Evolutionary conservation across 2,888 invertebrate species (phyloP), one percentile per base, ranked within the genome.

Genomic region (Crocallis elinguaria): DNA sequence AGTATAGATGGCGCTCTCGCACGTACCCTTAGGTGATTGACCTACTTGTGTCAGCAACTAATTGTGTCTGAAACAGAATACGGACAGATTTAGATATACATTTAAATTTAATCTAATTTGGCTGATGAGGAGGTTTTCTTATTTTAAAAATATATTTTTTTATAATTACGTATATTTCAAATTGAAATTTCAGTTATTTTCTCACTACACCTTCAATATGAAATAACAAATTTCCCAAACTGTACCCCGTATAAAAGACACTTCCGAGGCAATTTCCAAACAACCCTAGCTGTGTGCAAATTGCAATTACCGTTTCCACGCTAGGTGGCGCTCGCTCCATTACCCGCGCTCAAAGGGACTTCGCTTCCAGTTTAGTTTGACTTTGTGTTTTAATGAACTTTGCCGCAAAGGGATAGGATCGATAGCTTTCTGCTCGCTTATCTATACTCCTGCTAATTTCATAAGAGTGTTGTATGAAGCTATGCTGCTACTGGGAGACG

Each of bases 331-430:
- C 43, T 19, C 23, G 29, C 43, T 16, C 25, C 32, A 44, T 50
- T 49, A 32, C 12, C 43, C 38, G 19, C 33, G 51, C 44, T 51
- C 51, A 45, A 39, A 45, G 35, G 32, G 35, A 19, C 12, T 3
- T 32, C 45, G 38, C 39, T 23, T 43, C 49, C 50, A 44, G 44
- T n/a, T n/a, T 43, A 23, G 27, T 37, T 27, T 37, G 37, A 36
- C 14, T 36, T 27, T 19, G 21, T 25, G 36, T 30, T 43, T 42
- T 37, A 37, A 30, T 43, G 21, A 49, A 37, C 29, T 49, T 43
- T 37, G 36, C 8, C 27, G 16, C 33, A 17, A 17, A 5, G 17
- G 30, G 30, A 30, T 8, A 12, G 7, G 38, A 0, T 39, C 25
- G 32, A 39, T 33, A 25, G 17, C 12, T 23, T 25, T 13, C 11